These are phyloP conservation scores for Nycticryphes semicollaris DNA, from an alignment of 2,113 vertebrate genomes.

Conservation along the genomic window DNA sequence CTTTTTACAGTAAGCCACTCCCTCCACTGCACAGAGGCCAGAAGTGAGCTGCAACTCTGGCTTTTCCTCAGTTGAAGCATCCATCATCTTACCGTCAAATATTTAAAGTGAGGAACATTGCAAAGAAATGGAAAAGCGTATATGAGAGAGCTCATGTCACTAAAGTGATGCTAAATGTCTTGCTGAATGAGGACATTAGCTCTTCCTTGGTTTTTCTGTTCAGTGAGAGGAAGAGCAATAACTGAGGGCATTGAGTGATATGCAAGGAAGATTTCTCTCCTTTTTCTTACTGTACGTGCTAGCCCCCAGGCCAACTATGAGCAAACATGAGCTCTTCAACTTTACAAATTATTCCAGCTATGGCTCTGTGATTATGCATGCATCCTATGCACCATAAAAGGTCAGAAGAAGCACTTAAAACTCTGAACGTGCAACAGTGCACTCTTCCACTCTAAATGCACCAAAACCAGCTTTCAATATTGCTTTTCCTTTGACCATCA, in stretches of 20 bases:
- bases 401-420: neutral
- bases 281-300: neutral
- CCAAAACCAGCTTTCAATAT: neutral
- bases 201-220: neutral
- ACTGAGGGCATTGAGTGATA: neutral
- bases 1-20: neutral
- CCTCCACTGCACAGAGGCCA: neutral
- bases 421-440: neutral
- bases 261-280: neutral
- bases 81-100: neutral
- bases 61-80: neutral
- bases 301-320: neutral
- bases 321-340: neutral
- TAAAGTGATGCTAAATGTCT: neutral
- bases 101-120: neutral
- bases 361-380: neutral
- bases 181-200: neutral
- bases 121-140: neutral
- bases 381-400: neutral
- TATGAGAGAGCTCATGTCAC: neutral
- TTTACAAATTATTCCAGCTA: neutral
- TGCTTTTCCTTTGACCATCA: neutral
- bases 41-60: neutral
- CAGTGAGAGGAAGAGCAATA: neutral
- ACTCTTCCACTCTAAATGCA: neutral